Base-by-base conservation (phyloP, 2,888 invertebrate genomes). In the Amblyteles armatorius region DNA sequence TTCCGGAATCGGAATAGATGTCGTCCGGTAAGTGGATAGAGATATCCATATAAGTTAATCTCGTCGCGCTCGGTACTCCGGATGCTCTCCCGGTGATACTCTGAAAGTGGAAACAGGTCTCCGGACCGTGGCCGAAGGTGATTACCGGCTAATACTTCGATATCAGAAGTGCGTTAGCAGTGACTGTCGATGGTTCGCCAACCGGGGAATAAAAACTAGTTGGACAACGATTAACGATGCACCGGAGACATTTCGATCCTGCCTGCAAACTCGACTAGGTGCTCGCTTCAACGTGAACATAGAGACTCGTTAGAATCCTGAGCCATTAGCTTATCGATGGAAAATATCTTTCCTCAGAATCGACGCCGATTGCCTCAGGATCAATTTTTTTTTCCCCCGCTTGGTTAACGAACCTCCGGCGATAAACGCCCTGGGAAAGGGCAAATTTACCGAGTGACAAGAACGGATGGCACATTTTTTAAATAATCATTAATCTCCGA, bases 251-350 rank as follows among this genome's bases (percentile, higher is more conserved):
- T 57, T 57, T 69, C 16, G 52, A 74, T 48, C 60, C 13, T 5
- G 13, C 4, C 60, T 55, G 50, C 52, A 52, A 55, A 36, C 33
- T 26, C 16, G 50, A 11, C 16, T 33, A 26, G 26, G 22, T 26
- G 3, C 16, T 68, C 22, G 44, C 7, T 16, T n/a, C 13, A 52
- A 36, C 16, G 7, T 4, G 36, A 52, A 36, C 26, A 57, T 44
- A 60, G 65, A 48, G 69, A 68, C 68, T 60, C 52, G 67, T 52
- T 77, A 36, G 7, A 57, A 29, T 57, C 36, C 40, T 2, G 44
- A 13, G 57, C 60, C 78, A 78, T 78, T 78, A 78, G 48, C 55
- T 40, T 69, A 69, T 78, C 78, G 16, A n/a, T 48, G 9, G 60
- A 67, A 33, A 36, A 78, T 78, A 29, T 33, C 60, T 60, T 60